Conservation (phyloP, 2,797 vertebrate genomes). For the Pteropus rufus region DNA sequence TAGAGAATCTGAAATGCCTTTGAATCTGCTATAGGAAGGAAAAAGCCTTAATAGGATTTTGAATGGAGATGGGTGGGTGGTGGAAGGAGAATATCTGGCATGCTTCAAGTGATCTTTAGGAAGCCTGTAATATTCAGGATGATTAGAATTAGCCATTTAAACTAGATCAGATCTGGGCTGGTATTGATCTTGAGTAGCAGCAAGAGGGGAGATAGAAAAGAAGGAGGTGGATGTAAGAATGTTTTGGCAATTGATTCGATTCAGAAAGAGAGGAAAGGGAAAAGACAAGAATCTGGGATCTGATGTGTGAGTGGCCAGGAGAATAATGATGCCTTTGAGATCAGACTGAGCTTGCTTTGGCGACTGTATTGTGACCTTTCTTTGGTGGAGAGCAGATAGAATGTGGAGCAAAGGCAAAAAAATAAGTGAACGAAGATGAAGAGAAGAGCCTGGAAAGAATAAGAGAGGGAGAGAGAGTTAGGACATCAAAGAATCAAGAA, state of each 20-base stretch:
- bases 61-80: background rate
- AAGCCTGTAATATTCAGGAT: background rate
- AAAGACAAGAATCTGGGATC: background rate
- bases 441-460: background rate
- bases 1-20: background rate
- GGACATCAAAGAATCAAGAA: background rate
- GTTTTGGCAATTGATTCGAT: background rate
- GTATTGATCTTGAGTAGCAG: background rate
- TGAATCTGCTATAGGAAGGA: background rate
- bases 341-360: background rate
- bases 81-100: background rate
- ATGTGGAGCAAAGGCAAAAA: background rate
- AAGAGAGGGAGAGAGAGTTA: background rate
- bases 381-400: background rate
- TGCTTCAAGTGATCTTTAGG: background rate
- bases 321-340: background rate
- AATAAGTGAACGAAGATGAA: background rate
- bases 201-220: background rate
- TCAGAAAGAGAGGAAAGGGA: slow-evolving; percentile 6
- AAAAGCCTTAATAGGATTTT: background rate
- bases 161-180: background rate
- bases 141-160: slow-evolving; percentile 22
- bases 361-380: background rate
- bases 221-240: slow-evolving; percentile 1
- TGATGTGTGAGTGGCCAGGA: background rate